These are phyloP conservation scores for Macquaria australasica DNA, from an alignment of 2,113 vertebrate species.

Conservation along the genomic window DNA sequence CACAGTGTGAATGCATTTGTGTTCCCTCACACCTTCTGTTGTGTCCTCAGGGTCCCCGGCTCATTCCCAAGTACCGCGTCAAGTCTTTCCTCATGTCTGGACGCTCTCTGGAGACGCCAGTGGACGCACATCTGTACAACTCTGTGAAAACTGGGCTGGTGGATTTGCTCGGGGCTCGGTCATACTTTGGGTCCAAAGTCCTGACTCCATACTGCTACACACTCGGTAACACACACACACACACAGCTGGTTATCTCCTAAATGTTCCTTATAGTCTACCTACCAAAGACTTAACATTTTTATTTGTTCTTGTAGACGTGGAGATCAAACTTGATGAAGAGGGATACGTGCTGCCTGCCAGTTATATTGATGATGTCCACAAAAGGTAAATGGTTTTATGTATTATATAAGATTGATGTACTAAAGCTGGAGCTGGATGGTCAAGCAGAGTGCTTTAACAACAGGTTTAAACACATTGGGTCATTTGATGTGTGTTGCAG, in stretches of 20 bases:
- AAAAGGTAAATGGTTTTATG: slow-evolving; percentile 83
- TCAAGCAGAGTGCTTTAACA: not conserved
- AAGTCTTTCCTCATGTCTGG: slow-evolving; percentile 84
- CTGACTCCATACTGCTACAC: slow-evolving; percentile 91
- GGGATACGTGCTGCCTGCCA: slow-evolving; percentile 89
- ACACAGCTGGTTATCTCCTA: not conserved
- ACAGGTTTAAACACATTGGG: not conserved
- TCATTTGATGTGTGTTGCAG: slow-evolving; percentile 67
- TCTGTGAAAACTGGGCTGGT: slow-evolving; percentile 86
- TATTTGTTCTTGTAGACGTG: slow-evolving; percentile 84
- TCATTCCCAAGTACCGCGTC: slow-evolving; percentile 85
- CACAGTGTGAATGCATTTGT: not conserved
- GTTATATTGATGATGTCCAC: slow-evolving; percentile 82
- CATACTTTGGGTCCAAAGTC: slow-evolving; percentile 89
- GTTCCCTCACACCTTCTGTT: not conserved
- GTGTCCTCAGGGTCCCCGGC: slow-evolving; percentile 84
- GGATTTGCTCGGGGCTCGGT: slow-evolving; percentile 87
- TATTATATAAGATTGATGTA: not conserved
- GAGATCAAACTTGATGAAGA: slow-evolving; percentile 94
- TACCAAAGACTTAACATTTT: fast-evolving
- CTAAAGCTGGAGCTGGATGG: not conserved
- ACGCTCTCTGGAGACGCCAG: slow-evolving; percentile 83
- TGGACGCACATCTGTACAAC: slow-evolving; percentile 87
- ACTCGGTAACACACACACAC: slow-evolving; percentile 81
- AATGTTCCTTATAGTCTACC: not conserved